Conservation (phyloP, 2,113 vertebrate species). For the Podilymbus podiceps region DNA sequence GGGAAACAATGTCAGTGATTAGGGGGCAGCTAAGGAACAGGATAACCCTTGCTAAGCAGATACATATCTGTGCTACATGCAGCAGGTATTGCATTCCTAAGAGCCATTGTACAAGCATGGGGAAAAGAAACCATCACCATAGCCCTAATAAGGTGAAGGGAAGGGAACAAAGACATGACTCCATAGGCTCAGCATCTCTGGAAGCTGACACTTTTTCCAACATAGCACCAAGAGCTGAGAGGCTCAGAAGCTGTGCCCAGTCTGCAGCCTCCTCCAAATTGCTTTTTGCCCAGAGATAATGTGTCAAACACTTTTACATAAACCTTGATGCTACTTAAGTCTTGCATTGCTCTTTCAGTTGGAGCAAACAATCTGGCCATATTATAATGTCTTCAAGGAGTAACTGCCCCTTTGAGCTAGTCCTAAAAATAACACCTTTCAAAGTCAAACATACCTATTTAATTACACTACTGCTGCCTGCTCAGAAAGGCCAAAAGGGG, state of each 20-base stretch:
- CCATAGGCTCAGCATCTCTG: neutral
- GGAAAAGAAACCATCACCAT: neutral
- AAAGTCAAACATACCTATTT: conserved; percentile 3
- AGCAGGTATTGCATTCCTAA: fast-evolving
- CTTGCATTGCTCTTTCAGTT: neutral
- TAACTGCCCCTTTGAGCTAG: conserved; percentile 32
- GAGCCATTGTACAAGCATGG: fast-evolving
- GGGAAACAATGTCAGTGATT: fast-evolving
- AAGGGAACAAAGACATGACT: neutral
- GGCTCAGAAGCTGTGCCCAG: neutral
- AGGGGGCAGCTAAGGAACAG: neutral
- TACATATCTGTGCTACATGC: neutral
- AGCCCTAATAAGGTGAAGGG: neutral
- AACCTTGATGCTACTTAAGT: neutral
- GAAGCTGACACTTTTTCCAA: neutral
- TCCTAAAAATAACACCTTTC: conserved; percentile 40
- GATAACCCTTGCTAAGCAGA: neutral
- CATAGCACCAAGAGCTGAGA: fast-evolving
- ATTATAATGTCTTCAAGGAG: neutral
- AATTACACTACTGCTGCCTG: neutral
- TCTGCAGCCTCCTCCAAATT: neutral
- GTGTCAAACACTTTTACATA: neutral
- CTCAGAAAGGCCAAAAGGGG: neutral
- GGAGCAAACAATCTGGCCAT: neutral
- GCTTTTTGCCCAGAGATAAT: neutral